phyloP scores from a whole-genome alignment of 2,113 vertebrate genomes.

The Mesitornis unicolor region DNA sequence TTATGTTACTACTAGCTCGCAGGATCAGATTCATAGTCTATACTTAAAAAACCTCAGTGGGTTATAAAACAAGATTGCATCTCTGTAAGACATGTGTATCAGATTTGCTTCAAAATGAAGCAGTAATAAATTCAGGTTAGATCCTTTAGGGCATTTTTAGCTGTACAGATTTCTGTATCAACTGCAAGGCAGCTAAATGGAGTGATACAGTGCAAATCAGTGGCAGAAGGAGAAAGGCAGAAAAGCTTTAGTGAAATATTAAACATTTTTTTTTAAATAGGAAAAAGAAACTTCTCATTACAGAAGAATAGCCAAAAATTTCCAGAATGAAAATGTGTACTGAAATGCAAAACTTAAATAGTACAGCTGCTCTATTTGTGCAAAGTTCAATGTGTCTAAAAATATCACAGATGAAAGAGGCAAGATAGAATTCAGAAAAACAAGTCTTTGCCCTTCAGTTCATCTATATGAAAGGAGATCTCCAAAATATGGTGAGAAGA shows the following conservation, averaged over 20 bases:
- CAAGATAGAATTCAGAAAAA: background rate
- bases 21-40: slow-evolving; percentile 39
- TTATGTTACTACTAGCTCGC: slow-evolving; percentile 15
- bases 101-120: background rate
- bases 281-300: background rate
- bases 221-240: background rate
- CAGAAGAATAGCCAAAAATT: background rate
- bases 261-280: background rate
- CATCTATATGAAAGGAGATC: background rate
- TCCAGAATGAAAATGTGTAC: background rate
- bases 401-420: background rate
- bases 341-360: background rate
- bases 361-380: background rate
- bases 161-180: background rate
- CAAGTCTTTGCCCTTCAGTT: background rate
- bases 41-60: slow-evolving; percentile 25
- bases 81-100: background rate
- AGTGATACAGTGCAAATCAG: background rate
- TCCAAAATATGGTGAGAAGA: background rate
- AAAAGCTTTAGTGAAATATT: background rate
- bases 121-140: background rate
- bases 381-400: background rate
- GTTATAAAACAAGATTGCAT: slow-evolving; percentile 28
- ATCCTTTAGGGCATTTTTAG: background rate
- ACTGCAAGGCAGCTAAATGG: background rate